These are phyloP conservation scores for Eueides isabella DNA, from an alignment of 1,140 invertebrate genomes.

Conservation along the genomic window DNA sequence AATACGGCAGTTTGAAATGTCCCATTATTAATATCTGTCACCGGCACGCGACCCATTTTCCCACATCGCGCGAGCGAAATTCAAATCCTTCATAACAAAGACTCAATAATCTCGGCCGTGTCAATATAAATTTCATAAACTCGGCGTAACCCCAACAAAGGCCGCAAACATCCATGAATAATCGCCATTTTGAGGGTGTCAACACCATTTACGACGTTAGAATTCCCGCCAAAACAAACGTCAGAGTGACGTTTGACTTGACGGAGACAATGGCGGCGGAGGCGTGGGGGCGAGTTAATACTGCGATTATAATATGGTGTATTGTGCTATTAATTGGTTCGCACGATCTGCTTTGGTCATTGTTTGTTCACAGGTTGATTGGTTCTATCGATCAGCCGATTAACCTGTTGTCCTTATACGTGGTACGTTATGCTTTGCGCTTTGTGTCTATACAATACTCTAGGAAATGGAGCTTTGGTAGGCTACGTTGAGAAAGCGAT, in stretches of 20 bases:
- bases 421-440: neutral
- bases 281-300: constrained; percentile 55
- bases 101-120: constrained; percentile 76
- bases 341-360: constrained; percentile 46
- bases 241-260: constrained; percentile 60
- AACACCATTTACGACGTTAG: constrained; percentile 72
- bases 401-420: constrained; percentile 38
- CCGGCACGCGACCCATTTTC: constrained; percentile 81
- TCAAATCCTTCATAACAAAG: constrained; percentile 74
- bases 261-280: constrained; percentile 59
- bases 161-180: constrained; percentile 79
- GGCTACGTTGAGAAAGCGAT: neutral
- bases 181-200: constrained; percentile 80
- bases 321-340: constrained; percentile 67
- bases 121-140: constrained; percentile 81
- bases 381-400: constrained; percentile 42
- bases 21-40: constrained; percentile 79
- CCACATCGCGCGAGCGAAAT: constrained; percentile 69
- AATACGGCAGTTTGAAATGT: constrained; percentile 40
- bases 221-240: constrained; percentile 76
- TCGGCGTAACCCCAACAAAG: constrained; percentile 72
- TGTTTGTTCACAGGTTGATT: constrained; percentile 44
- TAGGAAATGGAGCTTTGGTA: neutral
- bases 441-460: constrained; percentile 8
- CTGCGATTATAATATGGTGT: constrained; percentile 59